Base-by-base conservation (phyloP, 2,113 vertebrate species). In the Oryzias curvinotus region DNA sequence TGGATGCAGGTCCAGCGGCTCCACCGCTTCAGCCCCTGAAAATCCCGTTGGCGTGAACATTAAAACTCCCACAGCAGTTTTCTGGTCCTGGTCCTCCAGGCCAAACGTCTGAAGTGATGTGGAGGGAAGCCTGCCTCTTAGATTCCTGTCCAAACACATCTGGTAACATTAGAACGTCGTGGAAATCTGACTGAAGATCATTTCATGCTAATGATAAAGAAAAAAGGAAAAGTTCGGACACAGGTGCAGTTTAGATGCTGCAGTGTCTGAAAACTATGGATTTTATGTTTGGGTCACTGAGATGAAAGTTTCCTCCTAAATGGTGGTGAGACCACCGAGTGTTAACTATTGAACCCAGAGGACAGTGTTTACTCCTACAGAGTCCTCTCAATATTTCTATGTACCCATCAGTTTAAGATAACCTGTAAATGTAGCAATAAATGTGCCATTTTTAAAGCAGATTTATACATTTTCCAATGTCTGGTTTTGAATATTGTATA, bases 381-480 rank as follows among this genome's bases (percentile, higher is more conserved):
- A 52, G 60, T 90, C 84, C 82, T 86, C 21, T 91, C 88, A 78
- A 80, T 81, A 79, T 70, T 66, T 85, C 63, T 81, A 54, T 81
- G 18, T 71, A 78, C 78, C 49, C 77, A 61, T 62, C 79, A 92
- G 89, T 92, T 89, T 93, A 44, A 85, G 83, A 92, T 92, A 91
- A 93, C 91, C 87, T 94, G 90, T 90, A 94, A 94, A 93, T 95
- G 93, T 94, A 95, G 95, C 96, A 96, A 95, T 96, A 96, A 95
- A 95, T 93, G 94, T 95, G 93, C 93, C 92, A 91, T 95, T 95
- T 93, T 95, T 94, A 91, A 94, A 93, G 94, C 94, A 91, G 92
- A 87, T 92, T 91, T 92, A 91, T 91, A 92, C 87, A 75, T 88
- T 92, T 93, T 89, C 84, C 89, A 88, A 80, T 91, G 87, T 94